Evolutionary conservation across 2,113 vertebrate genomes (phyloP).

Genomic region (Drymodes brunneopygia): DNA sequence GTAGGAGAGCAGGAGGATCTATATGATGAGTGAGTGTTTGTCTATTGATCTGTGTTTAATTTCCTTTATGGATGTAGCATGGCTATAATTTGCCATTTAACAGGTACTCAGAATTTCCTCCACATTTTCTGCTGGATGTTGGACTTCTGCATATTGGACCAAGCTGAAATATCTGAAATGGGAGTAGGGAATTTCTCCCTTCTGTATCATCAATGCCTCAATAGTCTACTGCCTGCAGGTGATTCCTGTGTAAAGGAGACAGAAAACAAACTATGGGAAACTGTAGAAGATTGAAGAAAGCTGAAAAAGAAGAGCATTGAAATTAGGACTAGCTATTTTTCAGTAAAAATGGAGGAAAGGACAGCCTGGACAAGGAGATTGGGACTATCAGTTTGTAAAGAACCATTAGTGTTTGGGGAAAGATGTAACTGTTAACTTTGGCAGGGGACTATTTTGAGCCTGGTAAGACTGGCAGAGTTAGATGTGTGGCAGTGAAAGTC

Average conservation of each 20-base stretch:
- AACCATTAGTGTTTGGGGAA: not conserved
- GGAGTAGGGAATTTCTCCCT: not conserved
- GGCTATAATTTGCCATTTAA: not conserved
- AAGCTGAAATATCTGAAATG: not conserved
- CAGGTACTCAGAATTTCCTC: not conserved
- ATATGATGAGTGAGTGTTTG: not conserved
- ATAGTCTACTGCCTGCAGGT: not conserved
- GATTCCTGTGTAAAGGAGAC: not conserved
- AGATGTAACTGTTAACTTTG: not conserved
- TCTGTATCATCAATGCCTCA: not conserved
- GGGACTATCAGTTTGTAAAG: not conserved
- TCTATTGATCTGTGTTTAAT: not conserved
- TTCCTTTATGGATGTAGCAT: not conserved
- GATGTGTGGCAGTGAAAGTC: not conserved
- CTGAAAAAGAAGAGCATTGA: not conserved
- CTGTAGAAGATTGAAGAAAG: not conserved
- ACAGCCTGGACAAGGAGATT: not conserved
- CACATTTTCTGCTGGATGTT: not conserved
- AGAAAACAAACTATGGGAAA: not conserved
- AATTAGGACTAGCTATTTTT: not conserved
- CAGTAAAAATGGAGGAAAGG: not conserved
- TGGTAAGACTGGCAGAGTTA: not conserved
- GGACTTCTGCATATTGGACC: not conserved
- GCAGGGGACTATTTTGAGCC: not conserved
- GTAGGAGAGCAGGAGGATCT: not conserved